Percentiles rank a stretch among this genome's conserved stretches.
phyloP scores from a whole-genome alignment of 92 coral and sea anemone species.

The Ricordea florida region DNA sequence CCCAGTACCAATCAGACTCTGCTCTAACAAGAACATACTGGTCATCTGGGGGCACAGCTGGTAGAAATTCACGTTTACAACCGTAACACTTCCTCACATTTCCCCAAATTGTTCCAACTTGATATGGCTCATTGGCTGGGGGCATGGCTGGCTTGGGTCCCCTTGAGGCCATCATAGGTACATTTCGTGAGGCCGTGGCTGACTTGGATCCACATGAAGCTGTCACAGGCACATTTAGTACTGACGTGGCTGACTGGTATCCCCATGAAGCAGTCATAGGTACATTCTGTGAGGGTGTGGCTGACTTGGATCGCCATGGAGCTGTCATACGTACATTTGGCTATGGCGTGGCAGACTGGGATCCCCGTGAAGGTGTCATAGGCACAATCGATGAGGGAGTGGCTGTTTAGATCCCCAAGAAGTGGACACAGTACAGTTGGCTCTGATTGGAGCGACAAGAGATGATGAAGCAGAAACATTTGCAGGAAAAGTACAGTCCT shows the following conservation, averaged over 20 bases:
- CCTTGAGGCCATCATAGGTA: too few species aligned
- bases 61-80: background rate
- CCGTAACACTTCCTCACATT: background rate
- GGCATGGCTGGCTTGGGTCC: background rate
- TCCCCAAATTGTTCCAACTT: slow-evolving; percentile 11
- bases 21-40: slow-evolving; percentile 20
- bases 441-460: background rate
- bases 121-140: slow-evolving; percentile 21
- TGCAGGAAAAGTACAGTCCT: background rate
- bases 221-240: background rate
- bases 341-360: background rate
- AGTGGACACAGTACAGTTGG: background rate
- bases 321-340: background rate
- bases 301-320: background rate
- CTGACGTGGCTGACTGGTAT: background rate
- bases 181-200: too few species aligned
- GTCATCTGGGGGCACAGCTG: slow-evolving; percentile 8
- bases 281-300: too few species aligned
- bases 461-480: background rate
- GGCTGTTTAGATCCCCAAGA: background rate
- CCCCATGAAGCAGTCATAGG: too few species aligned
- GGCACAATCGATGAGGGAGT: background rate
- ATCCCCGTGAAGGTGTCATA: background rate
- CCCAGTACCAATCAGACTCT: slow-evolving; percentile 32
- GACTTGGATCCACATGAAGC: too few species aligned